These are phyloP conservation scores for Chloroceryle inda DNA, from an alignment of 2,797 vertebrate species.

Conservation along the genomic window DNA sequence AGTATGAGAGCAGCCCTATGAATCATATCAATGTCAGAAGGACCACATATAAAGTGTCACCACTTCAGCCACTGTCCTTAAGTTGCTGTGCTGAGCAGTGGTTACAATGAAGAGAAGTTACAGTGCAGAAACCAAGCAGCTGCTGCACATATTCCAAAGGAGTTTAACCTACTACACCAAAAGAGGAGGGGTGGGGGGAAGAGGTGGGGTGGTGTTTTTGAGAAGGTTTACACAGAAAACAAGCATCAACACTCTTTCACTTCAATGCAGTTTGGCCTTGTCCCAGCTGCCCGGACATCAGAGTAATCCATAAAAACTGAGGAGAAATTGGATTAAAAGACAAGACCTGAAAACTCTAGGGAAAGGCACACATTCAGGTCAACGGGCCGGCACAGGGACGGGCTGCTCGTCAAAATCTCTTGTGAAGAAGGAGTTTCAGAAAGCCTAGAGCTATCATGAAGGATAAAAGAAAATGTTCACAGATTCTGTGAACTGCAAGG, in stretches of 20 bases:
- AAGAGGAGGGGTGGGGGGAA: neutral
- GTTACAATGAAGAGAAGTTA: neutral
- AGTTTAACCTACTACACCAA: neutral
- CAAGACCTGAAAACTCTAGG: neutral
- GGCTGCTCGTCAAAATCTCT: neutral
- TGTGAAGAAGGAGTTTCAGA: neutral
- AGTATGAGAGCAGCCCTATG: neutral
- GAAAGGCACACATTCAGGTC: neutral
- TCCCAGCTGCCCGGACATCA: neutral
- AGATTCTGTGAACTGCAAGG: neutral
- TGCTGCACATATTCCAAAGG: neutral
- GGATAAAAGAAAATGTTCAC: neutral
- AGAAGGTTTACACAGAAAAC: neutral
- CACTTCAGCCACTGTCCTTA: neutral
- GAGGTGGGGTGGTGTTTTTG: neutral
- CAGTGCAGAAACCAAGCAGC: neutral
- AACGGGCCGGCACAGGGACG: neutral
- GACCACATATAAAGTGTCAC: neutral
- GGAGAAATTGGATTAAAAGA: slow-evolving; percentile 28
- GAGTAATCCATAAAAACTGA: neutral
- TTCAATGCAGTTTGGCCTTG: slow-evolving; percentile 6
- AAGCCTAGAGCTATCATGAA: neutral
- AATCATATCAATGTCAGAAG: neutral
- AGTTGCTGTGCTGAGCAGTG: neutral
- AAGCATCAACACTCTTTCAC: neutral